These are phyloP conservation scores for Thripadectes ignobilis DNA, from an alignment of 2,797 vertebrate genomes.

Conservation along the genomic window DNA sequence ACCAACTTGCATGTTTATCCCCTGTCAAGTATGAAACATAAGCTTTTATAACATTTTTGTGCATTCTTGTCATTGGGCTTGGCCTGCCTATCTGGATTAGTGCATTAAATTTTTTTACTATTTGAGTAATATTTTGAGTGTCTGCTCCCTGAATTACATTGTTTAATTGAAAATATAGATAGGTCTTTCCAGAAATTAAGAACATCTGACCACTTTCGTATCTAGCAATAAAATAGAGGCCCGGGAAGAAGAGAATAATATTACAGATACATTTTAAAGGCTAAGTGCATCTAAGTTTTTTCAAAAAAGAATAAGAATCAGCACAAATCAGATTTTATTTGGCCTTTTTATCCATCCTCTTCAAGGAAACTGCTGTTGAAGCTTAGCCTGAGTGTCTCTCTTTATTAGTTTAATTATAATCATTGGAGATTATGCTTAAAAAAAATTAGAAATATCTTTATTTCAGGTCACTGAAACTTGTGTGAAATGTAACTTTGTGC, in stretches of 20 bases:
- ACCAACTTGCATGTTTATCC: background rate
- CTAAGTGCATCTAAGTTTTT: background rate
- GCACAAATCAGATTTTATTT: background rate
- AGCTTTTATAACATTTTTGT: background rate
- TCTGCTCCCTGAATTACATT: background rate
- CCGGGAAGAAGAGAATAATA: background rate
- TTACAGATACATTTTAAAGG: background rate
- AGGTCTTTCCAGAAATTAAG: background rate
- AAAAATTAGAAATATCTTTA: constrained; percentile 47
- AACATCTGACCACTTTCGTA: background rate
- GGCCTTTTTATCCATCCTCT: background rate
- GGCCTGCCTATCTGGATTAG: background rate
- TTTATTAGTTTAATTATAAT: constrained; percentile 68
- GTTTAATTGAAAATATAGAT: background rate
- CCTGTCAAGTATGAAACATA: background rate
- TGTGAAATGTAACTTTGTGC: constrained; percentile 55
- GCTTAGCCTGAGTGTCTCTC: constrained; percentile 26
- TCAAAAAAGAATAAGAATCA: background rate
- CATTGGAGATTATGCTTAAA: constrained; percentile 40
- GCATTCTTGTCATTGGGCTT: background rate
- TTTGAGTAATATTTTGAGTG: background rate
- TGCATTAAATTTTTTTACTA: background rate
- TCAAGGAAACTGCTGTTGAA: background rate
- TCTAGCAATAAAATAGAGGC: background rate
- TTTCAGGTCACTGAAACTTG: constrained; percentile 64